Conservation (phyloP, 1,140 invertebrate genomes). For the Frieseomelitta varia region DNA sequence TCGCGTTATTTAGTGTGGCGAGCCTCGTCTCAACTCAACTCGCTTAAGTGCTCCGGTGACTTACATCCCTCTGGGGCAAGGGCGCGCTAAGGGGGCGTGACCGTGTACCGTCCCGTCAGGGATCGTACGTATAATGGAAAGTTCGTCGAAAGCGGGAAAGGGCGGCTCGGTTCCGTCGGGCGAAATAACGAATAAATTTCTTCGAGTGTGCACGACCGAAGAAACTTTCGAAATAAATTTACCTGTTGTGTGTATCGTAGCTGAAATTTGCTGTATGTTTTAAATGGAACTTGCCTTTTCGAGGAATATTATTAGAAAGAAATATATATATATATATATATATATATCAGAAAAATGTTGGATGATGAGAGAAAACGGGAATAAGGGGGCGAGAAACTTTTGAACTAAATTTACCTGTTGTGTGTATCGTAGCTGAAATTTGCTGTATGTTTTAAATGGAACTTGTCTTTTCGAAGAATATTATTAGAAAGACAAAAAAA, state of each 20-base stretch:
- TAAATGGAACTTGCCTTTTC: background rate
- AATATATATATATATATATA: too few relatives aligned
- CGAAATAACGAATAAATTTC: conserved; percentile 16
- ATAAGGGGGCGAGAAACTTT: background rate
- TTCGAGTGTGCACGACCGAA: too few relatives aligned
- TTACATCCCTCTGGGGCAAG: conserved; percentile 70
- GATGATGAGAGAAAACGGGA: too few relatives aligned
- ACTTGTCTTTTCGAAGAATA: background rate
- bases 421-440: too few relatives aligned
- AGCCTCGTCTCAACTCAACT: conserved; percentile 60
- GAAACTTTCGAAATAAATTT: background rate
- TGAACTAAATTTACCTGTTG: too few relatives aligned
- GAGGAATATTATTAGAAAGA: background rate
- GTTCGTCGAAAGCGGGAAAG: conserved; percentile 45
- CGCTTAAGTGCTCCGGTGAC: conserved; percentile 74
- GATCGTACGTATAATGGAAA: conserved; percentile 48
- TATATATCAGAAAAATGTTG: too few relatives aligned
- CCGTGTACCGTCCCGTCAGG: conserved; percentile 58
- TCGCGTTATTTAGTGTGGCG: conserved; percentile 70
- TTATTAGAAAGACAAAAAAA: too few relatives aligned
- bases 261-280: background rate
- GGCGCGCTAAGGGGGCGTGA: conserved; percentile 70
- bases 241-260: background rate
- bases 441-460: background rate
- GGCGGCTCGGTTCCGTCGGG: background rate